Percentiles rank a stretch among this genome's conserved stretches.
phyloP scores from a whole-genome alignment of 2,113 vertebrate species.

The Neotoma lepida region DNA sequence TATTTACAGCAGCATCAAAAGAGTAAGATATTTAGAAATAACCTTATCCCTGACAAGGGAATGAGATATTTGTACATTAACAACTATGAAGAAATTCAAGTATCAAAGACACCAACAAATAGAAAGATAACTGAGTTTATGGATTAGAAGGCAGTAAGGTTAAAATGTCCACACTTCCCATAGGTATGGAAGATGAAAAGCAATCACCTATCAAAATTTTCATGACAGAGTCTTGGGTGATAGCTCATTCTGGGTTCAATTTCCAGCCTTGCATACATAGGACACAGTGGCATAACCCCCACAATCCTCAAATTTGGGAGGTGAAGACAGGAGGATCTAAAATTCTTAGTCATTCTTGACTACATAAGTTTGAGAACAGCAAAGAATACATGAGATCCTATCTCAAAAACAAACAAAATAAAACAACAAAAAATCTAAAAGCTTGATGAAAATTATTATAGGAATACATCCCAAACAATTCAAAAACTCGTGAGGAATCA shows the following conservation, averaged over 20 bases:
- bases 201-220: not conserved
- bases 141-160: not conserved
- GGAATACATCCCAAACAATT: not conserved
- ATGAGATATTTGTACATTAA: not conserved
- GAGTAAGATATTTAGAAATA: slow-evolving; percentile 1
- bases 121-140: not conserved
- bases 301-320: not conserved
- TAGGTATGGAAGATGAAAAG: not conserved
- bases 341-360: too few relatives aligned
- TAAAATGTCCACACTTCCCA: not conserved
- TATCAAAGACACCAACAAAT: not conserved
- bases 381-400: not conserved
- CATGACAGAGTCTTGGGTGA: not conserved
- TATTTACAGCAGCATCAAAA: not conserved
- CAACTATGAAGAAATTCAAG: not conserved
- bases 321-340: not conserved
- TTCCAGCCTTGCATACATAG: not conserved
- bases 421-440: not conserved
- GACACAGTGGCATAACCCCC: not conserved
- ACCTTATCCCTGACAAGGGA: not conserved
- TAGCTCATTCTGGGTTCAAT: not conserved
- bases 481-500: not conserved
- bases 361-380: not conserved
- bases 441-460: not conserved
- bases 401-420: not conserved